Percentiles rank a stretch among this genome's conserved stretches.
phyloP scores from a whole-genome alignment of 2,888 invertebrate species.

The Pterostichus madidus region DNA sequence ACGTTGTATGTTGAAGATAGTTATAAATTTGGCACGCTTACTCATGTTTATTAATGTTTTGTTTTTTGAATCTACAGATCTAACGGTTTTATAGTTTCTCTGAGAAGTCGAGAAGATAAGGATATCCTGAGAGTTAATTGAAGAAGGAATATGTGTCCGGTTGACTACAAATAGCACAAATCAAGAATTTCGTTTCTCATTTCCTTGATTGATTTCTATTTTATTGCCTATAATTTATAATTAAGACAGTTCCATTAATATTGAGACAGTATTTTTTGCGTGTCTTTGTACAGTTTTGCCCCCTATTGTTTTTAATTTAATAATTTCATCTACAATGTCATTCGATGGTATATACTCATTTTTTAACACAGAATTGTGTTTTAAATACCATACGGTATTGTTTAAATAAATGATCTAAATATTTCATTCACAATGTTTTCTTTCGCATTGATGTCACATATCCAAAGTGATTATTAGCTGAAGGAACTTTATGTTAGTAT shows the following conservation, averaged over 20 bases:
- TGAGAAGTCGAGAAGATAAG: slow-evolving; percentile 20
- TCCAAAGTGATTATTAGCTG: too few relatives aligned
- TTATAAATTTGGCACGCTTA: slow-evolving; percentile 60
- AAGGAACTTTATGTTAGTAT: too few relatives aligned
- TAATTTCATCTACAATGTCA: too few relatives aligned
- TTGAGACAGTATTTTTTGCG: too few relatives aligned
- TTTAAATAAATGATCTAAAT: too few relatives aligned
- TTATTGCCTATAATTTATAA: not conserved
- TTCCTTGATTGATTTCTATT: slow-evolving; percentile 27
- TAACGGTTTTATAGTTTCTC: slow-evolving; percentile 47
- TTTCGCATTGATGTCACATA: too few relatives aligned
- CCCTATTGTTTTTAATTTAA: too few relatives aligned
- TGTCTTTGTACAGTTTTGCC: too few relatives aligned
- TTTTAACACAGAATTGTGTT: too few relatives aligned
- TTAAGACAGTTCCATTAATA: not conserved
- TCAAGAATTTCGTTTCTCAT: slow-evolving; percentile 11
- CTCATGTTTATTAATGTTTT: slow-evolving; percentile 31
- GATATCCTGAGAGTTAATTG: slow-evolving; percentile 42
- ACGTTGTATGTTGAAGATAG: not conserved
- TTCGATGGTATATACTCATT: too few relatives aligned
- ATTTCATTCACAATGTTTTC: too few relatives aligned
- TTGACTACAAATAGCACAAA: slow-evolving; percentile 5
- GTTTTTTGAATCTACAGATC: slow-evolving; percentile 4
- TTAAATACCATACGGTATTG: too few relatives aligned
- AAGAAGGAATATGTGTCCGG: slow-evolving; percentile 32